phyloP scores from a whole-genome alignment of 2,113 vertebrate species.

The Eretmochelys imbricata region DNA sequence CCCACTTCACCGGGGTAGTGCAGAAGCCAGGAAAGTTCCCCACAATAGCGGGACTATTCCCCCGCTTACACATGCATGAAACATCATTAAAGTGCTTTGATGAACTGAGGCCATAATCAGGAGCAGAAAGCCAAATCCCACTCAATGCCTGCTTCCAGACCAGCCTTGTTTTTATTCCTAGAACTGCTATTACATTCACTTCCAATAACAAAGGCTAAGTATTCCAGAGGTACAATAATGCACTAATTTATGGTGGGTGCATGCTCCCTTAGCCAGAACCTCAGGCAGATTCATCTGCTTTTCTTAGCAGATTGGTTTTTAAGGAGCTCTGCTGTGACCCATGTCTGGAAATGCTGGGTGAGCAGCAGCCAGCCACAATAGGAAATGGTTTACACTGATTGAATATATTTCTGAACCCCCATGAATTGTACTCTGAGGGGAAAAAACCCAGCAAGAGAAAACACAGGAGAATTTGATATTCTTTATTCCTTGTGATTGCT shows the following conservation, averaged over 20 bases:
- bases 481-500: slow-evolving; percentile 24
- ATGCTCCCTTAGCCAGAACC: slow-evolving; percentile 14
- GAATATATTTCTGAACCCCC: slow-evolving; percentile 30
- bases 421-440: background rate
- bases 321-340: background rate
- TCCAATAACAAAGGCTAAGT: slow-evolving; percentile 44
- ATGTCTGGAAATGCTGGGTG: background rate
- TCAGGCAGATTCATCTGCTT: slow-evolving; percentile 28
- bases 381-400: slow-evolving; percentile 24
- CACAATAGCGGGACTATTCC: no score
- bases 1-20: no score
- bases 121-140: slow-evolving; percentile 37
- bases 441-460: background rate
- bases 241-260: slow-evolving; percentile 1
- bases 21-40: no score
- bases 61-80: no score
- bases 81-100: background rate
- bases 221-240: slow-evolving; percentile 30
- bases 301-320: slow-evolving; percentile 26
- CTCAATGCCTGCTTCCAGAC: background rate
- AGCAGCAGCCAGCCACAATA: slow-evolving; percentile 11
- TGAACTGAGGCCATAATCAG: slow-evolving; percentile 22
- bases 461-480: slow-evolving; percentile 7
- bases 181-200: background rate
- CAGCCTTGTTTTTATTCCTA: background rate